Percentiles rank a stretch among this genome's conserved stretches.
These are phyloP conservation scores for Megalopta genalis DNA, from an alignment of 1,140 invertebrate genomes.

Conservation along the genomic window DNA sequence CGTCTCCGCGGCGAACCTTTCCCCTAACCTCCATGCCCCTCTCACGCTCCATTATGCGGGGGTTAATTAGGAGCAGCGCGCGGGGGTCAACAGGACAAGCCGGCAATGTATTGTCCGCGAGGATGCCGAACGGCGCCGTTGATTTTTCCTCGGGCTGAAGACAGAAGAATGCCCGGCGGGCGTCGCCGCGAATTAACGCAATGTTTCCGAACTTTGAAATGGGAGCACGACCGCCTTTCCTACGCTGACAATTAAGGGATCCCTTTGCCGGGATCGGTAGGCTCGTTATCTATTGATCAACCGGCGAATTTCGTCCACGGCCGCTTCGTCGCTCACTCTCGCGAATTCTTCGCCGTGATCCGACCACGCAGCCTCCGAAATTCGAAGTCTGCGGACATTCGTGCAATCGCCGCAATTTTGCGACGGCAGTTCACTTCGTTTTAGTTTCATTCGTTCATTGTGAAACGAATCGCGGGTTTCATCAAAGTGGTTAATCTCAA, in stretches of 20 bases:
- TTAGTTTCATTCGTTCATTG: too few species aligned
- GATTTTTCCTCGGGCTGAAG: background rate
- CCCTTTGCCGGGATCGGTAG: background rate
- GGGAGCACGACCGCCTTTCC: background rate
- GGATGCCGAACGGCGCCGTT: background rate
- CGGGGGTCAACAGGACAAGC: slow-evolving; percentile 49
- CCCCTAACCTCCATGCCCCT: slow-evolving; percentile 33
- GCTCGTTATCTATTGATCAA: background rate
- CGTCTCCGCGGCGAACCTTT: slow-evolving; percentile 28
- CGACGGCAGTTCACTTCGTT: too few species aligned
- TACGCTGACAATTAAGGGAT: background rate
- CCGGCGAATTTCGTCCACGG: too few species aligned
- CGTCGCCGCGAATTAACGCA: background rate
- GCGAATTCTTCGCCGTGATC: too few species aligned
- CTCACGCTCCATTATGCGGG: slow-evolving; percentile 67
- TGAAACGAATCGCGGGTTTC: too few species aligned
- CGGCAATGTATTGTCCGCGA: slow-evolving; percentile 65
- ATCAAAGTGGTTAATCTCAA: too few species aligned
- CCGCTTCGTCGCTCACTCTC: too few species aligned
- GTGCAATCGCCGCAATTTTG: too few species aligned
- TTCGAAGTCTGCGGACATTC: too few species aligned
- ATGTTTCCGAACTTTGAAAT: background rate
- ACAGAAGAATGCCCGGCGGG: background rate
- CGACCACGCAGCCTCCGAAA: too few species aligned
- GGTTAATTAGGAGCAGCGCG: slow-evolving; percentile 71